Conservation (phyloP, 1,140 invertebrate genomes). For the Platorchestia sp. region DNA sequence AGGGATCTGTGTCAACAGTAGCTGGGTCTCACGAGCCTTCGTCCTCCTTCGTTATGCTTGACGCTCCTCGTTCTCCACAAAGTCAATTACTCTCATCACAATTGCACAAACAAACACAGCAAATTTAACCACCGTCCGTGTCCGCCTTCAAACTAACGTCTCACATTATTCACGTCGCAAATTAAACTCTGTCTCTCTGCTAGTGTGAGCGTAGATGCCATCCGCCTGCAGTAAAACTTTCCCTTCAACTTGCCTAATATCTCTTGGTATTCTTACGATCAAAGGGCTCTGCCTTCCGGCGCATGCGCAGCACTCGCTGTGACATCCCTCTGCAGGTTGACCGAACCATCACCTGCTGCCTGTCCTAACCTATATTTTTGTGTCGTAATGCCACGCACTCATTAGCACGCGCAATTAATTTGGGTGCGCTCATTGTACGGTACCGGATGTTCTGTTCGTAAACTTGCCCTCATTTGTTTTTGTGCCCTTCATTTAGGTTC, state of each 20-base stretch:
- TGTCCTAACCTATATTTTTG: not conserved
- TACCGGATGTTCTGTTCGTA: not conserved
- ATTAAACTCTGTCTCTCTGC: not conserved
- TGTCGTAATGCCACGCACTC: not conserved
- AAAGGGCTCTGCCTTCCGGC: not conserved
- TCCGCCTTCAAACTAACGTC: not conserved
- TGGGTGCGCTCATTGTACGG: not conserved
- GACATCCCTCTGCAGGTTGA: not conserved
- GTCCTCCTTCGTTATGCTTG: slow-evolving; percentile 17
- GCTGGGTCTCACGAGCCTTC: slow-evolving; percentile 3
- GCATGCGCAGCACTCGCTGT: not conserved
- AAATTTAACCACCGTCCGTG: slow-evolving; percentile 24
- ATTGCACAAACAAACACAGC: slow-evolving; percentile 39
- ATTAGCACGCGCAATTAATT: not conserved
- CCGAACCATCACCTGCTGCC: not conserved
- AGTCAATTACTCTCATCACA: slow-evolving; percentile 26
- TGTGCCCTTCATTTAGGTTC: not conserved
- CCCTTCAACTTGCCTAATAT: not conserved
- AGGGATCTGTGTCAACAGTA: slow-evolving; percentile 6
- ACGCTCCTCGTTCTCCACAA: slow-evolving; percentile 39
- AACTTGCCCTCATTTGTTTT: not conserved
- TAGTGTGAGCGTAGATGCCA: not conserved
- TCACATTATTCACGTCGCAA: not conserved
- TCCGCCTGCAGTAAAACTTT: not conserved
- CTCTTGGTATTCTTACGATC: not conserved